Base-by-base conservation (phyloP, 2,113 vertebrate genomes). In the Limnothrissa miodon region DNA sequence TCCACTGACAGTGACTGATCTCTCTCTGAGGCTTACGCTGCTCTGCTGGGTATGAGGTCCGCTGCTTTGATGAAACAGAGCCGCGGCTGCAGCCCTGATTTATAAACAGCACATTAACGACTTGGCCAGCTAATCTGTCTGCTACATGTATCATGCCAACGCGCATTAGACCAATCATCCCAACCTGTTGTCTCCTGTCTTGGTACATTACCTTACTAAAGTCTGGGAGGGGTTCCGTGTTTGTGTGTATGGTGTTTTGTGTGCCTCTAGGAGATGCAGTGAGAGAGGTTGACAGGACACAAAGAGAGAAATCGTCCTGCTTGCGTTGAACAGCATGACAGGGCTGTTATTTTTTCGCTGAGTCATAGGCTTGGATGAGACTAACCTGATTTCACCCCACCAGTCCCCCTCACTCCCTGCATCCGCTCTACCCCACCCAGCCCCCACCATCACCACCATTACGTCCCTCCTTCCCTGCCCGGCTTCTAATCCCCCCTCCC, bases 1-100 rank as follows among this genome's bases (percentile, higher is more conserved):
- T 45, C n/a, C 29, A 29, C 45, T 83, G 78, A 88, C 80, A 83
- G 83, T 82, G 81, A 84, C 79, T 53, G 83, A 88, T 89, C 33
- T 80, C 80, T 36, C 6, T 80, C 53, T 51, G 53, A 36, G 39
- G 59, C 56, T 84, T 33, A 79, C 29, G 44, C 23, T 19, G 45
- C 44, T 21, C 23, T 39, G 25, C 53, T 42, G 56, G 39, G 82
- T 82, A 51, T 39, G 48, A 78, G 10, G 62, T 59, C 80, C 80
- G 66, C 56, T 81, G 81, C 81, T 78, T 46, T 80, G 84, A 81
- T 87, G 45, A 86, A 82, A 78, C 23, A 39, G 59, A 5, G 21
- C n/a, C 66, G 78, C 39, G 11, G 15, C 44, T 13, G 39, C 13
- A 39, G 25, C 4, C 11, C 33, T 74, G 33, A 74, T 13, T 39